phyloP scores from a whole-genome alignment of 2,888 invertebrate species.

The Agonopterix alstromeriana region DNA sequence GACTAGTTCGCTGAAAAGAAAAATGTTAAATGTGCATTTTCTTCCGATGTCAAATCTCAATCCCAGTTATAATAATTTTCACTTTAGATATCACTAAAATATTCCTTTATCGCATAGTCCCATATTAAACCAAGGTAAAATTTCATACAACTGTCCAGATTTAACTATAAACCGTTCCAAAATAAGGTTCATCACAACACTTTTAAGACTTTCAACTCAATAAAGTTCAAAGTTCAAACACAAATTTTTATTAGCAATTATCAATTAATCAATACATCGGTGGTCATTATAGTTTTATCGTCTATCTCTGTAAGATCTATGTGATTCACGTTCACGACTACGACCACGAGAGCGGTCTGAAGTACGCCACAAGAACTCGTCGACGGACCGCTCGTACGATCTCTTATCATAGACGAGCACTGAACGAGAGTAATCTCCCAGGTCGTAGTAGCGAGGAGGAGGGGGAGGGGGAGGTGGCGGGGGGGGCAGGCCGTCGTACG shows the following conservation, averaged over 20 bases:
- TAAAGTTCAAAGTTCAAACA: conserved; percentile 74
- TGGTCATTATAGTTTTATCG: conserved; percentile 58
- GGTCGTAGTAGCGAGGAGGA: conserved; percentile 81
- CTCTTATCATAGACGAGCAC: conserved; percentile 82
- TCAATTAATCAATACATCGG: conserved; percentile 58
- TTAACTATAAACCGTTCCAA: not conserved
- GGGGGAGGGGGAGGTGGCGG: conserved; percentile 84
- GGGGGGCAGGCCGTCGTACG: conserved; percentile 80
- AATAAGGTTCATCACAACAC: conserved; percentile 58
- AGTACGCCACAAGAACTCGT: conserved; percentile 91
- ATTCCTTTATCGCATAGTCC: conserved; percentile 12
- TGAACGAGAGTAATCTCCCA: conserved; percentile 85
- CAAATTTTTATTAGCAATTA: conserved; percentile 63
- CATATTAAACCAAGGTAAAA: conserved; percentile 8
- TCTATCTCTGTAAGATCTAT: conserved; percentile 78
- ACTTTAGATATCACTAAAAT: conserved; percentile 13
- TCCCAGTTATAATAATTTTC: not conserved
- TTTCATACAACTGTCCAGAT: conserved; percentile 7
- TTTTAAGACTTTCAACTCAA: conserved; percentile 46
- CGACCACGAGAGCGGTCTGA: conserved; percentile 80
- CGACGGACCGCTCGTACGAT: conserved; percentile 91
- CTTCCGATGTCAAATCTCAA: not conserved
- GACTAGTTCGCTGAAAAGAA: conserved; percentile 13
- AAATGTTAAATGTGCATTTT: not conserved
- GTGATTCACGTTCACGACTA: conserved; percentile 74